Conservation (phyloP, 2,888 invertebrate species). For the Myathropa florea region DNA sequence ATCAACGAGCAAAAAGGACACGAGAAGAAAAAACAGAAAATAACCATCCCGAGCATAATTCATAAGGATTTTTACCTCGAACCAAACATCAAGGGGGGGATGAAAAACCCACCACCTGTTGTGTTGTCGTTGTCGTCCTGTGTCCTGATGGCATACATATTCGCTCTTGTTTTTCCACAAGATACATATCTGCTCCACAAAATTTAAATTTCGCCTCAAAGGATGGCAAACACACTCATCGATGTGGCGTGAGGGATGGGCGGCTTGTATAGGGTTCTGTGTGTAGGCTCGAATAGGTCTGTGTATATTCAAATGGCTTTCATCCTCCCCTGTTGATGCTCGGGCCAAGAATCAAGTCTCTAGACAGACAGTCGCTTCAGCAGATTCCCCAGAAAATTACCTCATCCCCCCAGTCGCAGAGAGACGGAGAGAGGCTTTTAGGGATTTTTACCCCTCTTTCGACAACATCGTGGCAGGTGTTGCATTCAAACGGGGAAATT, state of each 20-base stretch:
- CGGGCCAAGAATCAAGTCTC: slow-evolving; percentile 49
- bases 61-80: slow-evolving; percentile 27
- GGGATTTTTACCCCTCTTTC: slow-evolving; percentile 28
- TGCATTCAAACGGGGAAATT: slow-evolving; percentile 15
- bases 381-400: slow-evolving; percentile 49
- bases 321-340: background rate
- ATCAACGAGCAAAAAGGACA: no score
- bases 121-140: slow-evolving; percentile 21
- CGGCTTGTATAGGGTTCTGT: background rate
- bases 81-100: slow-evolving; percentile 7
- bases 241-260: background rate
- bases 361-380: slow-evolving; percentile 62
- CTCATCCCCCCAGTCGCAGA: slow-evolving; percentile 40
- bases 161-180: slow-evolving; percentile 39
- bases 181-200: slow-evolving; percentile 54
- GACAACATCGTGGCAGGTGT: slow-evolving; percentile 53
- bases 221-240: slow-evolving; percentile 28
- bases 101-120: slow-evolving; percentile 56
- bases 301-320: slow-evolving; percentile 49
- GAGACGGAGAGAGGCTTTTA: background rate
- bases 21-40: background rate
- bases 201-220: slow-evolving; percentile 52
- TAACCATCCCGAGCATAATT: slow-evolving; percentile 36
- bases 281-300: background rate
- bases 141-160: slow-evolving; percentile 43